Evolutionary conservation across 2,797 vertebrate genomes (phyloP).

Genomic region (Pseudotriccus pelzelni): DNA sequence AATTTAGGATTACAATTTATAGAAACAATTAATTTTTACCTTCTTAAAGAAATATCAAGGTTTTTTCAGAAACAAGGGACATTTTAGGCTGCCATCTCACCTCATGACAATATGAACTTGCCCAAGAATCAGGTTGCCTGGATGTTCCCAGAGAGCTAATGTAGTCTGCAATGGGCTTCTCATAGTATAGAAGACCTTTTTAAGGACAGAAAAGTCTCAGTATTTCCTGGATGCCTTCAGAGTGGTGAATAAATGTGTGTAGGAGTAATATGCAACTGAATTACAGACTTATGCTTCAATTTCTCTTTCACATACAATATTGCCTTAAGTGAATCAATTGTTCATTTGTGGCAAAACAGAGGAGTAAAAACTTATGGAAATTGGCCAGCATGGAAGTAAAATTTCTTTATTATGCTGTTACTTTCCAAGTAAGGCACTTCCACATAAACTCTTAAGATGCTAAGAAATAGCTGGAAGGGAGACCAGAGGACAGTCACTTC

Average conservation of each 20-base stretch:
- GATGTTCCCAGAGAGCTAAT: neutral
- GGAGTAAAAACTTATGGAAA: neutral
- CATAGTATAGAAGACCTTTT: neutral
- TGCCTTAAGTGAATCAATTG: neutral
- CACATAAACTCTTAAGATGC: neutral
- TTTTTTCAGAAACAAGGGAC: neutral
- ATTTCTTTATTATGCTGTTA: neutral
- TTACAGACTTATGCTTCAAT: neutral
- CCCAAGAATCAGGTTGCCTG: neutral
- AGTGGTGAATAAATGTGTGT: neutral
- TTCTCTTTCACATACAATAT: neutral
- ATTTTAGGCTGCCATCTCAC: neutral
- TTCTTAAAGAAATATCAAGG: neutral
- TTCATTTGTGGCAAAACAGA: neutral
- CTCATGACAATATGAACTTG: neutral
- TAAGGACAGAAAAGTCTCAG: neutral
- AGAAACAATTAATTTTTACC: neutral
- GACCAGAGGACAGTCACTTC: neutral
- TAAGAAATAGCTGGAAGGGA: neutral
- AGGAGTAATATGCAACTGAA: neutral
- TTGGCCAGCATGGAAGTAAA: neutral
- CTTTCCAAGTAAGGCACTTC: neutral
- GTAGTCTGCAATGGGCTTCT: neutral
- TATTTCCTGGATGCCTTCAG: neutral
- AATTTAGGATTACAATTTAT: neutral